Conservation (phyloP, 2,888 invertebrate species). For the Ferrisia virgata region DNA sequence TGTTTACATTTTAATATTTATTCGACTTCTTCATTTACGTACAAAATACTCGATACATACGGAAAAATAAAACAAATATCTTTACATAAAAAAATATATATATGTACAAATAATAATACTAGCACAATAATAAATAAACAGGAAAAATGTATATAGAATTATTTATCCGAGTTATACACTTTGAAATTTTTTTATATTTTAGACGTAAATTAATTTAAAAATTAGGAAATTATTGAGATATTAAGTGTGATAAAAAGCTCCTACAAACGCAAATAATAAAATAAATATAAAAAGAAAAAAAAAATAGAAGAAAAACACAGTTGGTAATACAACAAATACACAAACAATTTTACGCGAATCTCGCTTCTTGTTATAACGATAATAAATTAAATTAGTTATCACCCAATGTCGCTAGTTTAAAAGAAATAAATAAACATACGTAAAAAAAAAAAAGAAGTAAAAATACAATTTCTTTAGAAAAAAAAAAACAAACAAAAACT, state of each 20-base stretch:
- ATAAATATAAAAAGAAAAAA: neutral
- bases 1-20: conserved; percentile 18
- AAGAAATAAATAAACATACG: conserved; percentile 18
- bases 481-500: neutral
- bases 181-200: neutral
- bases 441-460: conserved; percentile 12
- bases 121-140: conserved; percentile 22
- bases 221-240: conserved; percentile 26
- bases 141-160: neutral
- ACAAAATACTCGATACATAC: conserved; percentile 28
- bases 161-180: conserved; percentile 4
- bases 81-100: conserved; percentile 28
- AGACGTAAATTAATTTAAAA: conserved; percentile 18
- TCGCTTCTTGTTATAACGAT: conserved; percentile 16
- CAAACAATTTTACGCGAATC: conserved; percentile 19
- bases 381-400: conserved; percentile 28
- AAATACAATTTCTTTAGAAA: neutral
- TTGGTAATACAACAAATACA: conserved; percentile 30
- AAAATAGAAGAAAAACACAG: neutral
- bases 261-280: conserved; percentile 10
- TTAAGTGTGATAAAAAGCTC: conserved; percentile 12
- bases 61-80: conserved; percentile 25
- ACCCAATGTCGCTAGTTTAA: conserved; percentile 28
- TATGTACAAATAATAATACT: conserved; percentile 28
- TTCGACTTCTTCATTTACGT: conserved; percentile 11